Evolutionary conservation across 2,888 invertebrate species (phyloP).

Genomic region (Sussaba pulchella): DNA sequence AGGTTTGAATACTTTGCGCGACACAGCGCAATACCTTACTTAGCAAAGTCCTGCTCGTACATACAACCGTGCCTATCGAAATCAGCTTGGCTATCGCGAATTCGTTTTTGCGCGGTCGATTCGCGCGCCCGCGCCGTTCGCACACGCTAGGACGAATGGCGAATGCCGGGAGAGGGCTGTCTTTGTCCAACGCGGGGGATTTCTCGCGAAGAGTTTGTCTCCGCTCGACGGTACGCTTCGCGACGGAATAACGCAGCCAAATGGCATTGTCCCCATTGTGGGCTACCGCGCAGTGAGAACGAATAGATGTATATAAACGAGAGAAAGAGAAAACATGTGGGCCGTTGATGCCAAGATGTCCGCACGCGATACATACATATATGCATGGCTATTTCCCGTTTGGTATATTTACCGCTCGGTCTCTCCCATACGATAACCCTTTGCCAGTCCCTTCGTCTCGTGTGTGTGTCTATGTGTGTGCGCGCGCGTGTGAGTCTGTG

Average conservation of each 20-base stretch:
- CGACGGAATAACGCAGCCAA: constrained; percentile 71
- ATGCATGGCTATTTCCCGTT: constrained; percentile 69
- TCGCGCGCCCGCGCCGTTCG: constrained; percentile 16
- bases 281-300: constrained; percentile 40
- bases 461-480: constrained; percentile 43
- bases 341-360: constrained; percentile 56
- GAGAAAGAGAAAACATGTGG: constrained; percentile 20
- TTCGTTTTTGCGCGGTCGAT: constrained; percentile 39
- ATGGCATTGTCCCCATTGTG: constrained; percentile 77
- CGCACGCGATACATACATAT: constrained; percentile 33
- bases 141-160: constrained; percentile 33
- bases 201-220: constrained; percentile 36
- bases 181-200: constrained; percentile 44
- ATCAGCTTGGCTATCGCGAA: constrained; percentile 47
- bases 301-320: neutral
- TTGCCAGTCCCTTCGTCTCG: constrained; percentile 66
- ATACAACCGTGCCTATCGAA: neutral
- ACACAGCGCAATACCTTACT: neutral
- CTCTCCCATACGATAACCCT: neutral
- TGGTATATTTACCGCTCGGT: constrained; percentile 57
- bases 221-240: constrained; percentile 70
- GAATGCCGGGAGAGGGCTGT: constrained; percentile 24
- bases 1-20: constrained; percentile 21
- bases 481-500: constrained; percentile 53
- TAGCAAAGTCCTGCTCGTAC: neutral